phyloP scores from a whole-genome alignment of 2,888 invertebrate species.

The Lissocephala sabroskyi region DNA sequence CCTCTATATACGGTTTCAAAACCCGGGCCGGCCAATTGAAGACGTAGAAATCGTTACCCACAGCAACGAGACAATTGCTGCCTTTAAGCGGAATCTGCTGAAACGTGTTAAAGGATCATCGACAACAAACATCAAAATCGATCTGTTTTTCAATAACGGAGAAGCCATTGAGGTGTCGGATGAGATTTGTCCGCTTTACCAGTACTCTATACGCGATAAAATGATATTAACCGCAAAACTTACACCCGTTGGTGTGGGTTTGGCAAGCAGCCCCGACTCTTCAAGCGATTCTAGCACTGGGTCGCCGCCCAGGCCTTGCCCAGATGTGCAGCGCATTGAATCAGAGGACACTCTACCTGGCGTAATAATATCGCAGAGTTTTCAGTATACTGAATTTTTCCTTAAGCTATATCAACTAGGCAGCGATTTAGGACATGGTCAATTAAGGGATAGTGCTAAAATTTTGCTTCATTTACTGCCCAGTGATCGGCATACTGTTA shows the following conservation, averaged over 20 bases:
- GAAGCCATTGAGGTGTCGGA: slow-evolving; percentile 90
- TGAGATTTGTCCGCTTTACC: slow-evolving; percentile 89
- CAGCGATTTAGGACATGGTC: slow-evolving; percentile 84
- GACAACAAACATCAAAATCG: slow-evolving; percentile 86
- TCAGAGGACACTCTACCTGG: slow-evolving; percentile 93
- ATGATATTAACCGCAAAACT: slow-evolving; percentile 88
- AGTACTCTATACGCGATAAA: slow-evolving; percentile 81
- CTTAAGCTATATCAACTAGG: slow-evolving; percentile 92
- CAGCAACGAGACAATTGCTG: slow-evolving; percentile 93
- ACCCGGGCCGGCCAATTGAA: slow-evolving; percentile 89
- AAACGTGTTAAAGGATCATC: slow-evolving; percentile 74
- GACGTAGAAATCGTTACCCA: slow-evolving; percentile 95
- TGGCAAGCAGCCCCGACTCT: slow-evolving; percentile 89
- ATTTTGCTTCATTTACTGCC: slow-evolving; percentile 69
- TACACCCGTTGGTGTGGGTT: slow-evolving; percentile 80
- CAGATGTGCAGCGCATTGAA: slow-evolving; percentile 83
- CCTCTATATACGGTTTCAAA: slow-evolving; percentile 89
- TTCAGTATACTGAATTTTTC: slow-evolving; percentile 85
- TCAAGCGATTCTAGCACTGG: slow-evolving; percentile 96
- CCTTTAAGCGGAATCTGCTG: slow-evolving; percentile 85
- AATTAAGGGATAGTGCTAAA: slow-evolving; percentile 82
- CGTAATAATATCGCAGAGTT: slow-evolving; percentile 89
- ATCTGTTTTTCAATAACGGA: slow-evolving; percentile 87
- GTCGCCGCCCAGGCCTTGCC: slow-evolving; percentile 88
- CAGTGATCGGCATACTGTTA: slow-evolving; percentile 73